These are phyloP conservation scores for Rhaphigaster nebulosa DNA, from an alignment of 2,888 invertebrate species.

Conservation along the genomic window DNA sequence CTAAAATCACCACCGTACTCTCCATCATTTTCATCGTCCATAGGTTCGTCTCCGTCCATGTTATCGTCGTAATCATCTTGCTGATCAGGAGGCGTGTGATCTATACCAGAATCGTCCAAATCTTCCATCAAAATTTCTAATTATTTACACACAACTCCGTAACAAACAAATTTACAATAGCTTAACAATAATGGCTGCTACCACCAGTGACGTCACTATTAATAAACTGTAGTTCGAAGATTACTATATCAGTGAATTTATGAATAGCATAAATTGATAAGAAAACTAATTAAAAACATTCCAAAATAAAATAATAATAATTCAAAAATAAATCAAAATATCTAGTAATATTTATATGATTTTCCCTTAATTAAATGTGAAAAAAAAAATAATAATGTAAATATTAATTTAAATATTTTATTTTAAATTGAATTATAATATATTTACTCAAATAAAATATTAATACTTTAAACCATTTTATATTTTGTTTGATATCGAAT, in stretches of 20 bases:
- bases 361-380: not conserved
- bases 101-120: constrained; percentile 66
- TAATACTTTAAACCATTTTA: not conserved
- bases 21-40: constrained; percentile 66
- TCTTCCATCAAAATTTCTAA: constrained; percentile 60
- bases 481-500: not conserved
- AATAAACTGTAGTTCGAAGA: constrained; percentile 3
- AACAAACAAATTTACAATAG: constrained; percentile 51
- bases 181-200: constrained; percentile 56
- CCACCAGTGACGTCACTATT: constrained; percentile 39
- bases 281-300: not conserved
- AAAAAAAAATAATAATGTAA: not conserved
- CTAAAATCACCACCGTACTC: constrained; percentile 69
- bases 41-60: constrained; percentile 70
- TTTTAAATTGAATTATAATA: not conserved
- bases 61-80: constrained; percentile 68
- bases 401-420: not conserved
- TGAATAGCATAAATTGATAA: not conserved
- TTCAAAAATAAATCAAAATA: not conserved
- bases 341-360: not conserved
- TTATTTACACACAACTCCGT: constrained; percentile 38
- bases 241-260: not conserved
- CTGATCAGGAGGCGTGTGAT: constrained; percentile 65
- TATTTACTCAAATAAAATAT: not conserved
- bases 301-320: not conserved